Evolutionary conservation across 2,888 invertebrate species (phyloP).

Genomic region (Arctia plantaginis): DNA sequence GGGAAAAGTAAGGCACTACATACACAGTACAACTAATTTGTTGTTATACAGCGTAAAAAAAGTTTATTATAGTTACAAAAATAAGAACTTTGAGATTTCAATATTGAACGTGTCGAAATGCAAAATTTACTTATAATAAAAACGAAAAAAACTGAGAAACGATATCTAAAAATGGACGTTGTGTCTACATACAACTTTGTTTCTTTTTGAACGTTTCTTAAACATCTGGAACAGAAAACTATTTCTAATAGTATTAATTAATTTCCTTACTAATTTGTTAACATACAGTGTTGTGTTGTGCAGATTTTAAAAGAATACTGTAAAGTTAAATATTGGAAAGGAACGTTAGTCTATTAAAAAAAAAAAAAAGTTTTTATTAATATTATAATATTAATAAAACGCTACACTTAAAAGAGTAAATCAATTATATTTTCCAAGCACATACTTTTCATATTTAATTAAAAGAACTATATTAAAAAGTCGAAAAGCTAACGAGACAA

Average conservation of each 20-base stretch:
- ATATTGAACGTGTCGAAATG: neutral
- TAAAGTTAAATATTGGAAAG: too few species aligned
- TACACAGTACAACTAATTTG: too few species aligned
- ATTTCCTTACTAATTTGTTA: too few species aligned
- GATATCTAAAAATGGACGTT: neutral
- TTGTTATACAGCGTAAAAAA: too few species aligned
- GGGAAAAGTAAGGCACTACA: too few species aligned
- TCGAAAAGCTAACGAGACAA: constrained; percentile 31
- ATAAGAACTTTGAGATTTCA: neutral
- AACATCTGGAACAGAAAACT: neutral
- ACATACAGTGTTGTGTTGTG: too few species aligned
- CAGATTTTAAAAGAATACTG: too few species aligned
- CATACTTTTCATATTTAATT: constrained; percentile 42
- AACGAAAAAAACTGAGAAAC: too few species aligned
- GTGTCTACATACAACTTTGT: too few species aligned
- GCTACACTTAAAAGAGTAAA: constrained; percentile 20
- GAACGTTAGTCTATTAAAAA: too few species aligned
- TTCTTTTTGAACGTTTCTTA: neutral
- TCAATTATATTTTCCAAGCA: constrained; percentile 40
- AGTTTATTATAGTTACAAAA: neutral
- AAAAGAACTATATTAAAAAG: constrained; percentile 32
- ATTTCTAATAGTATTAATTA: neutral
- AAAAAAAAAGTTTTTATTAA: too few species aligned
- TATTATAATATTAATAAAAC: neutral
- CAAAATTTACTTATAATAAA: too few species aligned